phyloP scores from a whole-genome alignment of 2,113 vertebrate genomes.

The Pardalotus punctatus region DNA sequence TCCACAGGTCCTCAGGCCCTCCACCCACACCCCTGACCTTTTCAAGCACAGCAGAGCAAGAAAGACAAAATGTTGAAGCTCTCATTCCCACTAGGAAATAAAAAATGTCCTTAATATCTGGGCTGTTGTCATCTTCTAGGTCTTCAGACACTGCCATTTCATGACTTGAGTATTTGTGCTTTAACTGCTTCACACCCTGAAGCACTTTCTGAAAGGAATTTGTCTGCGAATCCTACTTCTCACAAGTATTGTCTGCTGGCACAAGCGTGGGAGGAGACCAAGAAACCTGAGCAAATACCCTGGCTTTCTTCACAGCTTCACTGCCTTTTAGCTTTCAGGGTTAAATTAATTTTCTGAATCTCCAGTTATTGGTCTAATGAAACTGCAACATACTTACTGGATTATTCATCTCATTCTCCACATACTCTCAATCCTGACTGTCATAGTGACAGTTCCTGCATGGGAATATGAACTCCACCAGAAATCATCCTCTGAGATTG shows the following conservation, averaged over 20 bases:
- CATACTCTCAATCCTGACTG: not conserved
- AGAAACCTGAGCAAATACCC: not conserved
- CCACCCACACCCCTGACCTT: not conserved
- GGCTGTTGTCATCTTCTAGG: not conserved
- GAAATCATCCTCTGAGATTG: not conserved
- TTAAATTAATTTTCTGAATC: not conserved
- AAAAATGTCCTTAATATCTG: not conserved
- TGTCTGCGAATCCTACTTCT: not conserved
- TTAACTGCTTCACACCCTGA: not conserved
- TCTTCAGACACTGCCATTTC: not conserved
- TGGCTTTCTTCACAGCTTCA: not conserved
- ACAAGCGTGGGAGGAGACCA: not conserved
- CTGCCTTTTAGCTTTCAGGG: not conserved
- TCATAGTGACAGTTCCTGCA: not conserved
- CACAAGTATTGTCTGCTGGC: fast-evolving
- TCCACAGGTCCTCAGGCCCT: not conserved
- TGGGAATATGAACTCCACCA: not conserved
- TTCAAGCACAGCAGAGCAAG: not conserved
- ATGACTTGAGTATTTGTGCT: not conserved
- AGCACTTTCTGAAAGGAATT: not conserved
- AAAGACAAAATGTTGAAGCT: not conserved
- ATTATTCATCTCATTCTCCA: not conserved
- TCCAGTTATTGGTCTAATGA: not conserved
- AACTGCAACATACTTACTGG: not conserved
- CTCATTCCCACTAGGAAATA: not conserved